Percentiles rank a stretch among this genome's conserved stretches.
Conservation (phyloP, 2,888 invertebrate species). For the Zonitis immaculata region DNA sequence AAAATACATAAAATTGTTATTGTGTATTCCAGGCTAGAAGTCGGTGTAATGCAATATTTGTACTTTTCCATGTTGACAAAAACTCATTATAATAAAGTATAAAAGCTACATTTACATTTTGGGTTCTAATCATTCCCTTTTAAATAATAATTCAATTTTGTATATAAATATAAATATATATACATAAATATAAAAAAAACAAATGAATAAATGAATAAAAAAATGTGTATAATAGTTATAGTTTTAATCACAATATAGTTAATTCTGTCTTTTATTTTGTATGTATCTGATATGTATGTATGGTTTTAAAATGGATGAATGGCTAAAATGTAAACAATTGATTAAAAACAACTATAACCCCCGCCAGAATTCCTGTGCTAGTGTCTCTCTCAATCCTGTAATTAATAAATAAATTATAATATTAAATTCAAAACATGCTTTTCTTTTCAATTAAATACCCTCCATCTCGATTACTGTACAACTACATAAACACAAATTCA, state of each 20-base stretch:
- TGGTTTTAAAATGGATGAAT: neutral
- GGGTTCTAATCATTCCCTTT: slow-evolving; percentile 30
- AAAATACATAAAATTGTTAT: slow-evolving; percentile 44
- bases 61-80: slow-evolving; percentile 59
- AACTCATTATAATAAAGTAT: slow-evolving; percentile 56
- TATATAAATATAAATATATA: slow-evolving; percentile 16
- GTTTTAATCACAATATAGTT: neutral
- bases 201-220: neutral
- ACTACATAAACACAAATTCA: too few relatives aligned
- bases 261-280: neutral
- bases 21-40: slow-evolving; percentile 50
- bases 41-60: slow-evolving; percentile 59
- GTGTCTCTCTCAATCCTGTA: slow-evolving; percentile 12
- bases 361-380: slow-evolving; percentile 1
- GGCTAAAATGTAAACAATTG: neutral
- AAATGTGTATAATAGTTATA: neutral
- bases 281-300: neutral
- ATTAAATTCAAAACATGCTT: slow-evolving; percentile 1
- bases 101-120: slow-evolving; percentile 42
- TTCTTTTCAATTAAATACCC: neutral
- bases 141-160: slow-evolving; percentile 24
- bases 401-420: slow-evolving; percentile 13
- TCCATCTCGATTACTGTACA: too few relatives aligned
- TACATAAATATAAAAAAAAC: slow-evolving; percentile 10
- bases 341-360: neutral